Percentiles rank a stretch among this genome's conserved stretches.
Conservation (phyloP, 2,888 invertebrate genomes). For the Cynaeus angustus region DNA sequence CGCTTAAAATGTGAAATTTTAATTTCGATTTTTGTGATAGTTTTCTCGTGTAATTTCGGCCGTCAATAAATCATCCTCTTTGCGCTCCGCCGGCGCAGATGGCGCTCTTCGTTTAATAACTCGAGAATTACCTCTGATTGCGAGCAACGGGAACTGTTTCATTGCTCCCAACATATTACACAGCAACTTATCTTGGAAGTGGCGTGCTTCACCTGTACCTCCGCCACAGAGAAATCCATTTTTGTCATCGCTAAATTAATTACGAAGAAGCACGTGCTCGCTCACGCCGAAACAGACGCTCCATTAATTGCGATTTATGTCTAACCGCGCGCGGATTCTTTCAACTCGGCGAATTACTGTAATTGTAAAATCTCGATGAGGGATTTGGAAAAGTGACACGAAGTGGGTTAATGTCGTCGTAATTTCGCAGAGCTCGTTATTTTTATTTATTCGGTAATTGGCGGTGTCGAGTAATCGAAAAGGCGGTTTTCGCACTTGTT, state of each 20-base stretch:
- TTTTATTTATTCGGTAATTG: slow-evolving; percentile 7
- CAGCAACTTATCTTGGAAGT: slow-evolving; percentile 43
- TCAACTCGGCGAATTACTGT: slow-evolving; percentile 28
- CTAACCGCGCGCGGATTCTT: background rate
- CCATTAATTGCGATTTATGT: slow-evolving; percentile 41
- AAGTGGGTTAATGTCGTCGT: slow-evolving; percentile 35
- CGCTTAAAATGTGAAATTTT: background rate
- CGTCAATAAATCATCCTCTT: slow-evolving; percentile 35
- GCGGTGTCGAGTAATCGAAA: slow-evolving; percentile 5
- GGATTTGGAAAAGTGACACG: slow-evolving; percentile 25
- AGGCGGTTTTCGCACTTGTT: slow-evolving; percentile 10
- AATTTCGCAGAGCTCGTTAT: slow-evolving; percentile 7
- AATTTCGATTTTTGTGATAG: background rate
- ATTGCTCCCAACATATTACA: slow-evolving; percentile 30
- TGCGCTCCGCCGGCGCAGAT: slow-evolving; percentile 40
- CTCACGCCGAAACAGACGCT: slow-evolving; percentile 25
- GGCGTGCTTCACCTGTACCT: slow-evolving; percentile 45
- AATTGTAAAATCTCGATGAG: slow-evolving; percentile 28
- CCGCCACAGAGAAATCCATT: slow-evolving; percentile 27
- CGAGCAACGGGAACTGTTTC: slow-evolving; percentile 46
- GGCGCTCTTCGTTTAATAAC: slow-evolving; percentile 41
- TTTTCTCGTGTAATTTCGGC: slow-evolving; percentile 8
- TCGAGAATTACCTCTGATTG: slow-evolving; percentile 45
- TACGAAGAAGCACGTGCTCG: slow-evolving; percentile 19
- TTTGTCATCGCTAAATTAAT: slow-evolving; percentile 44